phyloP scores from a whole-genome alignment of 1,140 invertebrate genomes.

The Drosophila dunni region DNA sequence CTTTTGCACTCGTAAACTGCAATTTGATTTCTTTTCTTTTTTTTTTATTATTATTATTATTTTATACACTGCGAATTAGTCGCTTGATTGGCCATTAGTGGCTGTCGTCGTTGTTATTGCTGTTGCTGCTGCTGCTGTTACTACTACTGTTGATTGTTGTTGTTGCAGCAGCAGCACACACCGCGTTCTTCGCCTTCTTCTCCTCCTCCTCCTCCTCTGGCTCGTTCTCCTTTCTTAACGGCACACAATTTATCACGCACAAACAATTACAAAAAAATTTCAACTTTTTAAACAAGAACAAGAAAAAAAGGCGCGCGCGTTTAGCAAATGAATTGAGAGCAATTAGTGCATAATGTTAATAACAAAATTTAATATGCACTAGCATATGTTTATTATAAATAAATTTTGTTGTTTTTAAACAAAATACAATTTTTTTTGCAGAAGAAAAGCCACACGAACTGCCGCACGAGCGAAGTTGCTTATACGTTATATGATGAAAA shows the following conservation, averaged over 20 bases:
- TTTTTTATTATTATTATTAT: conserved; percentile 7
- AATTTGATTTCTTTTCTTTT: conserved; percentile 15
- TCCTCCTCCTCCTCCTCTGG: background rate
- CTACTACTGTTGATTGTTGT: conserved; percentile 8
- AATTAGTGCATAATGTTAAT: conserved; percentile 2
- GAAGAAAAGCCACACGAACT: conserved; percentile 59
- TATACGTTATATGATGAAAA: conserved; percentile 65
- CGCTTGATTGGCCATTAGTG: conserved; percentile 34
- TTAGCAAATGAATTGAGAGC: background rate
- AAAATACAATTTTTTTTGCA: conserved; percentile 47
- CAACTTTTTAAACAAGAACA: background rate
- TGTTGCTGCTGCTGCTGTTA: background rate
- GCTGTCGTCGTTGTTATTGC: conserved; percentile 14
- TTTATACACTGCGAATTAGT: conserved; percentile 35
- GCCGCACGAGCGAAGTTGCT: conserved; percentile 62
- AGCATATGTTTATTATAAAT: conserved; percentile 27
- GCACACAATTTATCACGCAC: conserved; percentile 27
- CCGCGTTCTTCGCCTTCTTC: background rate
- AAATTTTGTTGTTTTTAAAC: conserved; percentile 30
- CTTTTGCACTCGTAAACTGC: conserved; percentile 60
- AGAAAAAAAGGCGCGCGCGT: conserved; percentile 22
- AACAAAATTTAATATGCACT: background rate
- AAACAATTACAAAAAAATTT: conserved; percentile 20
- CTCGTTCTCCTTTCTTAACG: background rate
- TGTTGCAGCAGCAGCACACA: conserved; percentile 11